phyloP scores from a whole-genome alignment of 2,888 invertebrate genomes.

The Anticlea derivata region DNA sequence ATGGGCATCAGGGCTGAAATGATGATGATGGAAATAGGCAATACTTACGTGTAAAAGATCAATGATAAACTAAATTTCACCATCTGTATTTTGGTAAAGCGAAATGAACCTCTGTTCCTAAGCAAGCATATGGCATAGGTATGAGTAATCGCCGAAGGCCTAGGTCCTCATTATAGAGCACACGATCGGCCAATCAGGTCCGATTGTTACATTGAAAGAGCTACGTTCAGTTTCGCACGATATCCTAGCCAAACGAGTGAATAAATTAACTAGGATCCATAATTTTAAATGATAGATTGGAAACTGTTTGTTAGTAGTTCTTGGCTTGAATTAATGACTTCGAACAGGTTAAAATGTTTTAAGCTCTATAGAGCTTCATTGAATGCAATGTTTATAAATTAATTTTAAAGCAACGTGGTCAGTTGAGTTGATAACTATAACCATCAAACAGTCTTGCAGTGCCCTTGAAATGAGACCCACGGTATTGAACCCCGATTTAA shows the following conservation, averaged over 20 bases:
- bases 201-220: constrained; percentile 72
- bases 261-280: constrained; percentile 27
- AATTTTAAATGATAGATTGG: constrained; percentile 11
- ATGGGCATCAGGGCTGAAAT: too few relatives aligned
- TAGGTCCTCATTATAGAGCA: constrained; percentile 64
- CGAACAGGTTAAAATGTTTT: too few relatives aligned
- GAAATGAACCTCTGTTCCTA: neutral
- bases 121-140: constrained; percentile 51
- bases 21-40: too few relatives aligned
- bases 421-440: too few relatives aligned
- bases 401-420: too few relatives aligned
- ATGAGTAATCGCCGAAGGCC: constrained; percentile 53
- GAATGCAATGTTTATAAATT: too few relatives aligned
- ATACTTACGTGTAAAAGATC: neutral
- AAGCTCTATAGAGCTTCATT: too few relatives aligned
- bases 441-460: too few relatives aligned
- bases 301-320: constrained; percentile 4
- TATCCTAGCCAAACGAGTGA: constrained; percentile 27
- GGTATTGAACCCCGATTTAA: constrained; percentile 13
- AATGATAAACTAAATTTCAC: neutral
- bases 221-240: constrained; percentile 65
- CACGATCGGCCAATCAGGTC: constrained; percentile 67
- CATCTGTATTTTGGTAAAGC: constrained; percentile 2
- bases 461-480: neutral
- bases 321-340: neutral